phyloP scores from a whole-genome alignment of 1,140 invertebrate genomes.

The Meloidogyne exigua region DNA sequence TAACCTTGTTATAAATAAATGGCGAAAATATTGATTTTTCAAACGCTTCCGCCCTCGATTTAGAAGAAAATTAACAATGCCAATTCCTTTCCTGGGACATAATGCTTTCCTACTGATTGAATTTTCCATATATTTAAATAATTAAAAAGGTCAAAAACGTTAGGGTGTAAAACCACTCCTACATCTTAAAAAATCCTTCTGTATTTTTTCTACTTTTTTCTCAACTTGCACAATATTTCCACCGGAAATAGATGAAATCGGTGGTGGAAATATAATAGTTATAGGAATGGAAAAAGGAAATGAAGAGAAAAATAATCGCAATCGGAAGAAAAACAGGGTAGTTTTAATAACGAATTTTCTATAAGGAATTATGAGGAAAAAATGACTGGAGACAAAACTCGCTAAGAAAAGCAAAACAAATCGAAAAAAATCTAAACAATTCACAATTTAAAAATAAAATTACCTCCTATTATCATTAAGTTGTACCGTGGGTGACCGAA shows the following conservation, averaged over 20 bases:
- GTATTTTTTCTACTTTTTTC: not conserved
- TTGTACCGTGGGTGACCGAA: constrained; percentile 11
- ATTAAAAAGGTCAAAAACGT: not conserved
- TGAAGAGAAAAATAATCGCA: not conserved
- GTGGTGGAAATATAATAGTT: not conserved
- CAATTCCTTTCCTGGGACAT: no score
- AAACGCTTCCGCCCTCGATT: no score
- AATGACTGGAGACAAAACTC: no score
- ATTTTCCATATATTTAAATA: not conserved
- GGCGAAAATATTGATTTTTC: no score
- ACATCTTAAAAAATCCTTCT: not conserved
- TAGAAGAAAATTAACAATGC: no score
- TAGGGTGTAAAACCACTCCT: not conserved
- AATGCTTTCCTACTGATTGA: no score
- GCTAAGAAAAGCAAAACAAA: not conserved
- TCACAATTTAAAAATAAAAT: not conserved
- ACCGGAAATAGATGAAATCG: not conserved
- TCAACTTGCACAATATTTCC: not conserved
- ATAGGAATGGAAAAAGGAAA: not conserved
- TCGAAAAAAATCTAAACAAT: not conserved
- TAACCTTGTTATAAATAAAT: no score
- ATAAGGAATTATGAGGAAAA: no score
- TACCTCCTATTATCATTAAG: constrained; percentile 12
- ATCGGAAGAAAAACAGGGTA: not conserved
- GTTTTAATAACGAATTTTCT: not conserved